Evolutionary conservation across 2,888 invertebrate species (phyloP).

Genomic region (Heliconius erato): DNA sequence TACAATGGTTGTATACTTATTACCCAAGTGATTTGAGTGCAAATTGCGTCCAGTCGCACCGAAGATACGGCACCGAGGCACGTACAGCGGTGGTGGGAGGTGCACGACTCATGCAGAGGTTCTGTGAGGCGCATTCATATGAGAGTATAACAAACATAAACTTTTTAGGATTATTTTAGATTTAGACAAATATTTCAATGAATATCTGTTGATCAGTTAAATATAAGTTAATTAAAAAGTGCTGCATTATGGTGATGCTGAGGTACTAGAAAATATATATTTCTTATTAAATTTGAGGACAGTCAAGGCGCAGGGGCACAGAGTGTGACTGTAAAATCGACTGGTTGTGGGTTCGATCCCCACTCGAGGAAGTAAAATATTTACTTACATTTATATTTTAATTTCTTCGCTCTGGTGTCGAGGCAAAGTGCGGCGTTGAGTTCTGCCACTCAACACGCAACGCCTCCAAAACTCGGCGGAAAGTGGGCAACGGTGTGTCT

Average conservation of each 20-base stretch:
- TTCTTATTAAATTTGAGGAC: too few relatives aligned
- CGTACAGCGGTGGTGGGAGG: slow-evolving; percentile 24
- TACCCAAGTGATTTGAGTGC: slow-evolving; percentile 47
- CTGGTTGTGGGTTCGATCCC: too few relatives aligned
- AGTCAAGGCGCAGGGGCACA: too few relatives aligned
- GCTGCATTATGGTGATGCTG: not conserved
- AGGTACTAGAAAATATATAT: too few relatives aligned
- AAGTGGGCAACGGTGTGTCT: too few relatives aligned
- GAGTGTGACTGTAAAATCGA: too few relatives aligned
- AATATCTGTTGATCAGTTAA: not conserved
- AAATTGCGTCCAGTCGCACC: slow-evolving; percentile 55
- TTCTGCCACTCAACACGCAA: too few relatives aligned
- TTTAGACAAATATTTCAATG: not conserved
- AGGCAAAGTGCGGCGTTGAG: too few relatives aligned
- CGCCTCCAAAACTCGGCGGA: too few relatives aligned
- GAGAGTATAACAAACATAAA: not conserved
- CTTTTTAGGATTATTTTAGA: not conserved
- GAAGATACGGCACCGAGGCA: slow-evolving; percentile 24
- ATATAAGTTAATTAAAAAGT: not conserved
- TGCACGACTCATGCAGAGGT: slow-evolving; percentile 38
- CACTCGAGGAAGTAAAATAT: too few relatives aligned
- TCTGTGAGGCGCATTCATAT: not conserved
- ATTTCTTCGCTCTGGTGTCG: too few relatives aligned
- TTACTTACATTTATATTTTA: too few relatives aligned
- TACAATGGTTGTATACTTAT: slow-evolving; percentile 41